Evolutionary conservation across 2,888 invertebrate species (phyloP), one percentile per base, ranked within the genome.

Genomic region (Eupithecia abbreviata): DNA sequence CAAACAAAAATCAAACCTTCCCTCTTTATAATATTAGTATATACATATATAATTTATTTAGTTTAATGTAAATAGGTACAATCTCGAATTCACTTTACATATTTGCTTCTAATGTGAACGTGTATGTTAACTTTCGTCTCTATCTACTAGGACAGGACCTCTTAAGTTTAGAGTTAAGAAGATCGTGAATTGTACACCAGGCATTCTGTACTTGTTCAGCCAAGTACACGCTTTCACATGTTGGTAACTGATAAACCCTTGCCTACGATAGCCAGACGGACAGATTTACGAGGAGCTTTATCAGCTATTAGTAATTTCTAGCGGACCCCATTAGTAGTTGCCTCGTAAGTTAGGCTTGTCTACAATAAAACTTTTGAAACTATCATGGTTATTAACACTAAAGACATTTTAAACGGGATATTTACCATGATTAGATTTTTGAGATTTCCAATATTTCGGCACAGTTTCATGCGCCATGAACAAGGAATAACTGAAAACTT

Each of bases 201-300:
- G 9, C 69, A 15, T 58, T 75, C 68, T 74, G 18, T 49, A 72
- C 74, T 55, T 30, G 12, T 58, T 72, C 69, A 73, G n/a, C 51
- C 58, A 42, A 72, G 62, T 13, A 76, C 76, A 71, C 67, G 77
- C 78, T 78, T 78, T 78, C 78, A 72, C 78, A 68, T 77, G 66
- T 43, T 75, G 42, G 62, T 62, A 68, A 69, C 74, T 77, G 82
- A 85, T 85, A 85, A 85, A 82, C 73, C 68, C 73, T 77, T 76
- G 68, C 72, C 42, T 43, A 74, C 78, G 84, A 83, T 84, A 83
- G 81, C 78, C 82, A 79, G 72, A 80, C 78, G 72, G 84, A 85
- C 84, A 83, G 82, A 87, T 87, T 88, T 87, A 88, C 86, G 86
- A 85, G 82, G 77, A 73, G 79, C 79, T 79, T 84, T 87, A 88